Conservation (phyloP, 2,888 invertebrate genomes). For the Serrognathus titanus region DNA sequence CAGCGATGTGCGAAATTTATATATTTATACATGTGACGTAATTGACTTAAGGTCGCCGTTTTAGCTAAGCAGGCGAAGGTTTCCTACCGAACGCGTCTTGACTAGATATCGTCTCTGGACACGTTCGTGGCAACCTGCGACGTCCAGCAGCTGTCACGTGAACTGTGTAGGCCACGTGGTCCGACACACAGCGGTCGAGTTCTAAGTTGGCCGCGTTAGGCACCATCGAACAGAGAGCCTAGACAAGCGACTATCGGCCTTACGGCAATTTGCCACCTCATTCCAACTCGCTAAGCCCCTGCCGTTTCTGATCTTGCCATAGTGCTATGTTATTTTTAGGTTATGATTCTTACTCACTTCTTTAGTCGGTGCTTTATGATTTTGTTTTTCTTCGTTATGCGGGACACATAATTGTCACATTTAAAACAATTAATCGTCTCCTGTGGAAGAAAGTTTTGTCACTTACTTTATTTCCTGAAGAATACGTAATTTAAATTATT, state of each 20-base stretch:
- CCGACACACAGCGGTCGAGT: slow-evolving; percentile 17
- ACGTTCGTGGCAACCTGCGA: slow-evolving; percentile 13
- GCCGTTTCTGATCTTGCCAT: slow-evolving; percentile 5
- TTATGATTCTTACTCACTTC: slow-evolving; percentile 14
- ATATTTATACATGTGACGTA: no score
- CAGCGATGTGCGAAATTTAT: no score
- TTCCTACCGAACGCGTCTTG: no score
- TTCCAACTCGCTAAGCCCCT: slow-evolving; percentile 16
- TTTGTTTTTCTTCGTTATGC: slow-evolving; percentile 15
- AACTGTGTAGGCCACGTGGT: slow-evolving; percentile 24
- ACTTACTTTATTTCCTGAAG: no score
- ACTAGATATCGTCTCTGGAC: no score
- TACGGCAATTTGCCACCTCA: slow-evolving; percentile 13
- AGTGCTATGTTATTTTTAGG: slow-evolving; percentile 15
- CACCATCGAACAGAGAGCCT: slow-evolving; percentile 17
- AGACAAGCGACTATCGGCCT: slow-evolving; percentile 17
- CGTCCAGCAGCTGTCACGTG: slow-evolving; percentile 20
- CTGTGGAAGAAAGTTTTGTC: no score
- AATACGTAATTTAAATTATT: no score
- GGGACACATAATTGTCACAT: slow-evolving; percentile 10
- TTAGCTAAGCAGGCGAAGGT: no score
- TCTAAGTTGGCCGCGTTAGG: slow-evolving; percentile 22
- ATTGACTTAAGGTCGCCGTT: no score
- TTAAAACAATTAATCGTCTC: no score
- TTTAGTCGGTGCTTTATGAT: slow-evolving; percentile 13